phyloP scores from a whole-genome alignment of 2,113 vertebrate genomes.

The Callipepla californica region DNA sequence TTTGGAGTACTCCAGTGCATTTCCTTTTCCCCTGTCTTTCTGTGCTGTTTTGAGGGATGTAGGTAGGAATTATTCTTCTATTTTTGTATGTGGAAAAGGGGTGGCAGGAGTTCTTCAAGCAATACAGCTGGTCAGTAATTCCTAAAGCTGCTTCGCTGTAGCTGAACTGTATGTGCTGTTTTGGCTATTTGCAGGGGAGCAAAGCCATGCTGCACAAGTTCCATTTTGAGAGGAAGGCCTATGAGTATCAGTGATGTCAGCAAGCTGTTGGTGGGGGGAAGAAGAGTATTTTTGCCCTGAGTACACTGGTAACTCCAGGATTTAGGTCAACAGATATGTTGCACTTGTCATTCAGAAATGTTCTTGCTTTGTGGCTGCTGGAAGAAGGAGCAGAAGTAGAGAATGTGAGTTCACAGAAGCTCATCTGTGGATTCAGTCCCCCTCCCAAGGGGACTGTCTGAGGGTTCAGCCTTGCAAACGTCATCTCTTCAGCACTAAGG shows the following conservation, averaged over 20 bases:
- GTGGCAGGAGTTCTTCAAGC: background rate
- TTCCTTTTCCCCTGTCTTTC: background rate
- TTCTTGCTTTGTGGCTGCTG: background rate
- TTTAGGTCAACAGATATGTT: background rate
- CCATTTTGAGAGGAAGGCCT: background rate
- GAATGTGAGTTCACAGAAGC: background rate
- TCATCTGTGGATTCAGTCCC: background rate
- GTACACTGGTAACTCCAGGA: background rate
- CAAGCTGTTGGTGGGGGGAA: background rate
- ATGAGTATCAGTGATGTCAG: background rate
- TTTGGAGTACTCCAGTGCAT: background rate
- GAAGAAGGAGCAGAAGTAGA: background rate
- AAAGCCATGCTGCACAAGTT: background rate
- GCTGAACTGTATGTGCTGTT: background rate
- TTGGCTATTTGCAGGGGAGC: background rate
- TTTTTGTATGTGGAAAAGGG: background rate
- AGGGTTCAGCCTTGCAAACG: background rate
- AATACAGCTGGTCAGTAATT: background rate
- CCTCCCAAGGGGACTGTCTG: background rate
- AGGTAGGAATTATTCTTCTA: background rate
- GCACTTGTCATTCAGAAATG: background rate
- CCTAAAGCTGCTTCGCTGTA: background rate
- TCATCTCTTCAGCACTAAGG: background rate
- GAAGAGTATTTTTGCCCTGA: background rate
- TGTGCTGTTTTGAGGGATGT: background rate